Evolutionary conservation across 2,797 vertebrate species (phyloP).

Genomic region (Hylomyscus alleni): DNA sequence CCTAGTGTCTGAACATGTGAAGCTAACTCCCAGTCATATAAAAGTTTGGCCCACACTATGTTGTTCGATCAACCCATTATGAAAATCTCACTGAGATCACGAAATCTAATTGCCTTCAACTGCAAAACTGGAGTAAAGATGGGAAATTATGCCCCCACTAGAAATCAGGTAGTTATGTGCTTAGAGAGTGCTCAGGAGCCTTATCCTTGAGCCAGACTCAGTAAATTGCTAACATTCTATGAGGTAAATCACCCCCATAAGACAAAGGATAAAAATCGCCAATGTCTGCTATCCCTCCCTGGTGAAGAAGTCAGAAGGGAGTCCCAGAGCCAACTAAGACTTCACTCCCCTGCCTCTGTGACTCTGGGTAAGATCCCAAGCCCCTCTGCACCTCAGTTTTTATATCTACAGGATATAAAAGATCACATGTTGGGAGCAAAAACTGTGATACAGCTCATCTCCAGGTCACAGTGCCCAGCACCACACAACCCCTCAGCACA

Average conservation of each 20-base stretch:
- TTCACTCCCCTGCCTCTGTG: background rate
- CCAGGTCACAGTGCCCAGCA: background rate
- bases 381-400: background rate
- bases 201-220: conserved; percentile 41
- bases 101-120: background rate
- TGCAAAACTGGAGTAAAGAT: conserved; percentile 9
- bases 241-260: background rate
- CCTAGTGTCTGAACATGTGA: background rate
- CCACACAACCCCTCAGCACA: background rate
- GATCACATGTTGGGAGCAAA: background rate
- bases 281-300: background rate
- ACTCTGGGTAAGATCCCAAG: background rate
- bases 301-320: background rate
- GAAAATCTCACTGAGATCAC: background rate
- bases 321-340: background rate
- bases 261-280: background rate
- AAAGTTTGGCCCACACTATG: background rate
- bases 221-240: background rate
- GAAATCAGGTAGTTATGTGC: background rate
- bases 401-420: background rate
- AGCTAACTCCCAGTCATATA: background rate
- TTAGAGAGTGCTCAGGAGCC: conserved; percentile 25
- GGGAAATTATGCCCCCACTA: background rate
- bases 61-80: background rate
- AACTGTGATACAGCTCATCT: background rate